A percentile compares a stretch with the other conserved stretches of the same genome.
These are phyloP conservation scores for Parasteatoda lunata DNA, from an alignment of 2,888 invertebrate species.

Conservation along the genomic window DNA sequence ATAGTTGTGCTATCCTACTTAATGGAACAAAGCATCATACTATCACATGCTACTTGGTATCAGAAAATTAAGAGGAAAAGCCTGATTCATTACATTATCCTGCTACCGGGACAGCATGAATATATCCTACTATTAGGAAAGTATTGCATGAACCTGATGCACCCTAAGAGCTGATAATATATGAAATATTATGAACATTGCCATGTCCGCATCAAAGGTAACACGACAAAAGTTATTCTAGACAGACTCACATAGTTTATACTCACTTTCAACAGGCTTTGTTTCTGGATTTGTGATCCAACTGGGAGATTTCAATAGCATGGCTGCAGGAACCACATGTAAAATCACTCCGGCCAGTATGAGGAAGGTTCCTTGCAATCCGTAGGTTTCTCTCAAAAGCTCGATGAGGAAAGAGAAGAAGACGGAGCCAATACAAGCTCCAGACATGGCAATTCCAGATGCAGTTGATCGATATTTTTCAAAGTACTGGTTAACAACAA, in stretches of 20 bases:
- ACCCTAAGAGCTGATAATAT: too few species aligned
- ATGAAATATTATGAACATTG: too few species aligned
- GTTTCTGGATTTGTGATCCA: slow-evolving; percentile 29
- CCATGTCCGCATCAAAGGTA: too few species aligned
- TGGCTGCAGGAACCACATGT: slow-evolving; percentile 59
- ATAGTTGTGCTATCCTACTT: too few species aligned
- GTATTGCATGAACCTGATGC: too few species aligned
- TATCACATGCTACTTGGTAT: too few species aligned
- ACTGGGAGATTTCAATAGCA: slow-evolving; percentile 42
- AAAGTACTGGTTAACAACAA: slow-evolving; percentile 70
- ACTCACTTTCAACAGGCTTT: slow-evolving; percentile 33
- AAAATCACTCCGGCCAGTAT: slow-evolving; percentile 63
- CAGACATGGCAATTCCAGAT: slow-evolving; percentile 69
- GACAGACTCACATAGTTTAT: not conserved
- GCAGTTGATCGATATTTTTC: slow-evolving; percentile 68
- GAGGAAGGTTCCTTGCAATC: slow-evolving; percentile 67
- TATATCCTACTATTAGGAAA: too few species aligned
- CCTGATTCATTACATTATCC: too few species aligned
- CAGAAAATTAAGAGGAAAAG: too few species aligned
- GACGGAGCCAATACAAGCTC: slow-evolving; percentile 69
- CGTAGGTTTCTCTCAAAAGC: slow-evolving; percentile 55
- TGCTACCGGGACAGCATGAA: too few species aligned
- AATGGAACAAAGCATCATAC: too few species aligned
- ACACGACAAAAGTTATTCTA: too few species aligned
- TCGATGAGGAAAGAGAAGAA: slow-evolving; percentile 68